A percentile compares a stretch with the other conserved stretches of the same genome.
phyloP scores from a whole-genome alignment of 1,140 invertebrate species.

The Neuroterus valhalla region DNA sequence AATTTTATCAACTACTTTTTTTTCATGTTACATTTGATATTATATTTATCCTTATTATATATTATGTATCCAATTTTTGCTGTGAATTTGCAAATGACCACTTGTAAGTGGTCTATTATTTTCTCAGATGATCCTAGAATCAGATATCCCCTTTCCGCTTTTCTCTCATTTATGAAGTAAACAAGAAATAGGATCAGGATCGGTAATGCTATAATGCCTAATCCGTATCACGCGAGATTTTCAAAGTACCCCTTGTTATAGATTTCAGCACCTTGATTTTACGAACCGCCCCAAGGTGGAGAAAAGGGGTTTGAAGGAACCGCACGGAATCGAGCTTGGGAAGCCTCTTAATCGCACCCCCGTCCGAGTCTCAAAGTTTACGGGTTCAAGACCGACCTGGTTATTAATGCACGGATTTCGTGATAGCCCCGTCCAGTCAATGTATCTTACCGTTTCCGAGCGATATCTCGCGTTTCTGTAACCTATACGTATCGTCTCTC shows the following conservation, averaged over 20 bases:
- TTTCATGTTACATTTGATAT: too few relatives aligned
- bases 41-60: too few relatives aligned
- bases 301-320: conserved; percentile 28
- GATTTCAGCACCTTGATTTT: conserved; percentile 12
- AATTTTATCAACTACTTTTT: too few relatives aligned
- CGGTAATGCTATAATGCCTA: conserved; percentile 17
- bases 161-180: conserved; percentile 34
- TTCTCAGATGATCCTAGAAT: too few relatives aligned
- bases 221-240: conserved; percentile 3
- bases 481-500: not conserved
- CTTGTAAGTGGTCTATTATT: too few relatives aligned
- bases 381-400: conserved; percentile 59
- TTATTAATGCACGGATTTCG: conserved; percentile 68
- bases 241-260: not conserved
- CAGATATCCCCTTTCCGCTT: not conserved
- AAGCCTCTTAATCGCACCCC: conserved; percentile 66
- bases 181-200: not conserved
- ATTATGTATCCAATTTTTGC: too few relatives aligned
- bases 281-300: not conserved
- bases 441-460: conserved; percentile 61
- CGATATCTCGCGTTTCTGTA: conserved; percentile 48
- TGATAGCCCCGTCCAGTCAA: conserved; percentile 58
- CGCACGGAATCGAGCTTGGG: conserved; percentile 51
- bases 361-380: conserved; percentile 66
- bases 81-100: too few relatives aligned